Percentiles rank a stretch among this genome's conserved stretches.
Evolutionary conservation across 2,113 vertebrate species (phyloP).

Genomic region (Platichthys stellatus): DNA sequence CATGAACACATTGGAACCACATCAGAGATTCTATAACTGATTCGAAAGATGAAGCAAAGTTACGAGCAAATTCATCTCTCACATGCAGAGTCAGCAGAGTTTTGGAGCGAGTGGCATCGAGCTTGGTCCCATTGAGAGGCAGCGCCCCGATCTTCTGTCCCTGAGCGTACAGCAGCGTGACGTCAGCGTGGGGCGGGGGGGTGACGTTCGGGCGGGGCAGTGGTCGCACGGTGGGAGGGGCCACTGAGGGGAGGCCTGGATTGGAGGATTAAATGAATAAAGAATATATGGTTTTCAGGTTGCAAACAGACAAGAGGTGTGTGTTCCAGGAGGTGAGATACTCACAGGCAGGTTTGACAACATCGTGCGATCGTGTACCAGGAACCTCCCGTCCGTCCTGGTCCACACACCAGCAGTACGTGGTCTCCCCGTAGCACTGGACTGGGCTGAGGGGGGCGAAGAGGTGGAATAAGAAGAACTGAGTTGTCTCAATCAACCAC

Average conservation of each 20-base stretch:
- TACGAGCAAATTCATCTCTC: conserved; percentile 47
- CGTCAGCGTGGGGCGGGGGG: conserved; percentile 78
- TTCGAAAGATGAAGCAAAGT: no score
- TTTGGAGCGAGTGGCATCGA: conserved; percentile 85
- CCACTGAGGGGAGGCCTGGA: conserved; percentile 89
- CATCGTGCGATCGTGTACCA: conserved; percentile 88
- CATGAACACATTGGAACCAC: neutral
- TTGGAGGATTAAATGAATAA: neutral
- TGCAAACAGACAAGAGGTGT: neutral
- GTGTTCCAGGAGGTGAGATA: neutral
- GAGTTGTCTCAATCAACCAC: neutral
- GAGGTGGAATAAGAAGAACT: neutral
- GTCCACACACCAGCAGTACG: conserved; percentile 97
- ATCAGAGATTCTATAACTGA: no score
- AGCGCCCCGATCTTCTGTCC: conserved; percentile 94
- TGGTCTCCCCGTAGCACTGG: conserved; percentile 94
- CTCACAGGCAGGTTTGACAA: conserved; percentile 90
- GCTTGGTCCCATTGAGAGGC: conserved; percentile 89
- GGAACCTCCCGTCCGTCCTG: conserved; percentile 88
- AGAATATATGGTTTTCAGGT: neutral
- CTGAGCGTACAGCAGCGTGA: conserved; percentile 93
- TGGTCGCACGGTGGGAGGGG: conserved; percentile 84
- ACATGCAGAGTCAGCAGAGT: conserved; percentile 92
- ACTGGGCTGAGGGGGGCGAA: conserved; percentile 67
- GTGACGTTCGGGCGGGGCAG: conserved; percentile 87